Evolutionary conservation across 2,797 vertebrate species (phyloP).

Genomic region (Sphenodon punctatus): DNA sequence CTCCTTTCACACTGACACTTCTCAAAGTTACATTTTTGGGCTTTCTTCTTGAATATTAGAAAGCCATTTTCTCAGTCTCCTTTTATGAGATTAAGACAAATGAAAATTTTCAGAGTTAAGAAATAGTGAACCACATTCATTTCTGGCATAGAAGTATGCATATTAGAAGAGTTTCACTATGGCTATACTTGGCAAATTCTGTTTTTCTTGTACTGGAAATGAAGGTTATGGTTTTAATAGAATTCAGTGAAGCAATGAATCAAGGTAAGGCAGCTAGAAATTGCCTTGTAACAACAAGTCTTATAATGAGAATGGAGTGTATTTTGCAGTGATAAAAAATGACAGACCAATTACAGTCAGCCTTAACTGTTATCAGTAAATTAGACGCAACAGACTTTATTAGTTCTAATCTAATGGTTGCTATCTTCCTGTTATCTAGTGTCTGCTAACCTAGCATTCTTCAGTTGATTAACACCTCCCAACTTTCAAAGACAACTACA

Average conservation of each 20-base stretch:
- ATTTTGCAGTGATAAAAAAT: slow-evolving; percentile 48
- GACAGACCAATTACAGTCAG: slow-evolving; percentile 30
- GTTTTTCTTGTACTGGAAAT: background rate
- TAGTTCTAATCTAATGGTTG: slow-evolving; percentile 44
- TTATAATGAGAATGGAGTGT: slow-evolving; percentile 1
- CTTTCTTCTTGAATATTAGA: background rate
- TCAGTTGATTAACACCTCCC: slow-evolving; percentile 39
- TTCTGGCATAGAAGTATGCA: background rate
- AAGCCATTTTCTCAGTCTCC: background rate
- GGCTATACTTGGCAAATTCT: background rate
- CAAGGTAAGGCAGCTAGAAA: slow-evolving; percentile 3
- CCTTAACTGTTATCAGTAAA: slow-evolving; percentile 44
- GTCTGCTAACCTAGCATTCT: slow-evolving; percentile 33
- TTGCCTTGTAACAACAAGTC: background rate
- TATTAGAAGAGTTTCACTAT: background rate
- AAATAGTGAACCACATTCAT: background rate
- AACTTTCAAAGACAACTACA: slow-evolving; percentile 27
- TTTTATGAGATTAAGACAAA: background rate
- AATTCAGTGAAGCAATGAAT: background rate
- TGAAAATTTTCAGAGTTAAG: background rate
- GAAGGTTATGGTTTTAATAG: background rate
- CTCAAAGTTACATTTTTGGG: background rate
- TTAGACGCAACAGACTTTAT: slow-evolving; percentile 42
- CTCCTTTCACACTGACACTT: background rate
- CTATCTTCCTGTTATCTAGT: slow-evolving; percentile 12